These are phyloP conservation scores for Parelbella ahira DNA, from an alignment of 2,888 invertebrate species.

Conservation along the genomic window DNA sequence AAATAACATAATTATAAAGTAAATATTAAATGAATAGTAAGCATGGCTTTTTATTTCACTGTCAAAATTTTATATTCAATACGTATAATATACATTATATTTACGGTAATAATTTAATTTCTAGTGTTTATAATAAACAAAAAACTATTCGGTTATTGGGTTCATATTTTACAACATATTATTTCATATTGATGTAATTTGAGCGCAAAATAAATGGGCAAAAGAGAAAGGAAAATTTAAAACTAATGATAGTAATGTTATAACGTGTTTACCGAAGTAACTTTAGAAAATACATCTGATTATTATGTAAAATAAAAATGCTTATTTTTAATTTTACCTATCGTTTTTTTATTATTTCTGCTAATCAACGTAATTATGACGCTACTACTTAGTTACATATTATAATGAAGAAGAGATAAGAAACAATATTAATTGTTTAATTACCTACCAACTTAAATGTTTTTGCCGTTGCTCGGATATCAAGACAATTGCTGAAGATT, in stretches of 20 bases:
- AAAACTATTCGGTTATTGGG: too few relatives aligned
- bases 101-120: too few relatives aligned
- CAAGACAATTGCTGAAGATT: too few relatives aligned
- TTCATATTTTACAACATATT: too few relatives aligned
- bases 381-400: too few relatives aligned
- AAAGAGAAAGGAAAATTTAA: conserved; percentile 2
- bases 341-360: conserved; percentile 19
- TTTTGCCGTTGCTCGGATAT: too few relatives aligned
- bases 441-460: too few relatives aligned
- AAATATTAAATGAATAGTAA: conserved; percentile 81
- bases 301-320: conserved; percentile 25
- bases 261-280: conserved; percentile 22
- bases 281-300: conserved; percentile 24
- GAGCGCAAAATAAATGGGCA: too few relatives aligned
- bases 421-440: too few relatives aligned
- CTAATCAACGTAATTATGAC: conserved; percentile 2
- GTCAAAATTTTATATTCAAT: conserved; percentile 21
- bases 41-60: conserved; percentile 66
- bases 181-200: too few relatives aligned
- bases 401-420: too few relatives aligned
- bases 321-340: conserved; percentile 24
- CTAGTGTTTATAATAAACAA: too few relatives aligned
- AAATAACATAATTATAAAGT: conserved; percentile 81
- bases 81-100: background rate
- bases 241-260: conserved; percentile 9